Percentiles rank a stretch among this genome's conserved stretches.
Evolutionary conservation across 2,888 invertebrate genomes (phyloP).

Genomic region (Coelopa pilipes): DNA sequence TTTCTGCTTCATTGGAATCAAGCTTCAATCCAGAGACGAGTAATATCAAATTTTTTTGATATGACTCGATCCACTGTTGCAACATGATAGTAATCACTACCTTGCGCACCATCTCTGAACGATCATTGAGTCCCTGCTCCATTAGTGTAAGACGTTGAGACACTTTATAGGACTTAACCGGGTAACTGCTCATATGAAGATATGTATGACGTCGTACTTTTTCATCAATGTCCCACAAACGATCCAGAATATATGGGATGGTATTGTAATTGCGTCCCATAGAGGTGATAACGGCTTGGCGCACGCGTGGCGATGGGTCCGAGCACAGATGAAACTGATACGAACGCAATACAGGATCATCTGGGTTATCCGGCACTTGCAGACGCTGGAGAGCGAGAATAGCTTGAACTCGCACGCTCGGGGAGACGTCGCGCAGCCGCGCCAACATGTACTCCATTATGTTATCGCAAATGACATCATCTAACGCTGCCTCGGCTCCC

Average conservation of each 20-base stretch:
- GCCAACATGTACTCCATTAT: constrained; percentile 77
- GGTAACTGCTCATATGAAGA: constrained; percentile 67
- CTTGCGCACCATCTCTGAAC: constrained; percentile 68
- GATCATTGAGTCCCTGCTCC: constrained; percentile 74
- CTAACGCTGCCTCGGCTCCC: constrained; percentile 80
- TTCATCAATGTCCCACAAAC: constrained; percentile 82
- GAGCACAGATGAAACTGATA: constrained; percentile 77
- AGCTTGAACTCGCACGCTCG: constrained; percentile 82
- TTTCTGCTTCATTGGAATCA: constrained; percentile 74
- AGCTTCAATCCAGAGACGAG: constrained; percentile 81
- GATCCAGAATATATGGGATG: constrained; percentile 76
- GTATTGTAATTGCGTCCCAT: constrained; percentile 80
- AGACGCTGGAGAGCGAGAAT: constrained; percentile 81
- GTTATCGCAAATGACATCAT: constrained; percentile 79
- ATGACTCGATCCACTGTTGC: constrained; percentile 80
- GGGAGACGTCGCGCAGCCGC: constrained; percentile 77
- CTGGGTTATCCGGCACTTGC: constrained; percentile 80
- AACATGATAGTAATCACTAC: constrained; percentile 70
- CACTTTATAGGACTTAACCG: constrained; percentile 70
- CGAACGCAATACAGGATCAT: constrained; percentile 80
- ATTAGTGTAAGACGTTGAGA: constrained; percentile 73
- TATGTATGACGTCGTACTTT: constrained; percentile 73
- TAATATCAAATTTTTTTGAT: constrained; percentile 76
- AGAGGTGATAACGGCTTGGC: constrained; percentile 75
- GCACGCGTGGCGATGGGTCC: constrained; percentile 82